phyloP scores from a whole-genome alignment of 2,888 invertebrate species.

The Dendrolimus houi region DNA sequence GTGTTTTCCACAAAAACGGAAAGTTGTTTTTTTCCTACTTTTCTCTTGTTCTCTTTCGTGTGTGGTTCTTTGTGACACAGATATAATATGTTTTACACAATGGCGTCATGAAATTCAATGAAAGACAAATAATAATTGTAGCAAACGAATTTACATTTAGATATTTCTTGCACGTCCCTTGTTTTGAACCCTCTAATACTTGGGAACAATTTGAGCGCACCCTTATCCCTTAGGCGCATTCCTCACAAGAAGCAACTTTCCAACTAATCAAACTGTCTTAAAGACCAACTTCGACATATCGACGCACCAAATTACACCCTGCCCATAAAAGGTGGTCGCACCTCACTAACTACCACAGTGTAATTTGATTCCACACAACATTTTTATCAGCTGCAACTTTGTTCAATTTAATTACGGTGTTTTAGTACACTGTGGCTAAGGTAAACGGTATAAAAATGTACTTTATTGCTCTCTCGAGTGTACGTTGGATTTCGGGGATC shows the following conservation, averaged over 20 bases:
- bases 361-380: background rate
- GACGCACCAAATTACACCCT: conserved; percentile 34
- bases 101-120: no score
- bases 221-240: conserved; percentile 7
- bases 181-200: conserved; percentile 22
- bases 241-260: conserved; percentile 34
- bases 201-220: conserved; percentile 17
- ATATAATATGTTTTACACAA: no score
- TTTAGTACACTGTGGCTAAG: background rate
- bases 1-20: no score
- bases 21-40: no score
- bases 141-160: background rate
- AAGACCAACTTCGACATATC: conserved; percentile 51
- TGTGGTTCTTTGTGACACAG: no score
- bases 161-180: conserved; percentile 3
- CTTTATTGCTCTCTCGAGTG: conserved; percentile 1
- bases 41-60: no score
- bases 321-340: background rate
- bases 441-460: background rate
- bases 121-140: background rate
- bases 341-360: background rate
- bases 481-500: conserved; percentile 3
- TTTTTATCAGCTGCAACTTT: background rate
- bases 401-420: background rate
- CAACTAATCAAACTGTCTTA: conserved; percentile 65